Percentiles rank a stretch among this genome's conserved stretches.
phyloP scores from a whole-genome alignment of 2,113 vertebrate species.

The Oncorhynchus clarkii region DNA sequence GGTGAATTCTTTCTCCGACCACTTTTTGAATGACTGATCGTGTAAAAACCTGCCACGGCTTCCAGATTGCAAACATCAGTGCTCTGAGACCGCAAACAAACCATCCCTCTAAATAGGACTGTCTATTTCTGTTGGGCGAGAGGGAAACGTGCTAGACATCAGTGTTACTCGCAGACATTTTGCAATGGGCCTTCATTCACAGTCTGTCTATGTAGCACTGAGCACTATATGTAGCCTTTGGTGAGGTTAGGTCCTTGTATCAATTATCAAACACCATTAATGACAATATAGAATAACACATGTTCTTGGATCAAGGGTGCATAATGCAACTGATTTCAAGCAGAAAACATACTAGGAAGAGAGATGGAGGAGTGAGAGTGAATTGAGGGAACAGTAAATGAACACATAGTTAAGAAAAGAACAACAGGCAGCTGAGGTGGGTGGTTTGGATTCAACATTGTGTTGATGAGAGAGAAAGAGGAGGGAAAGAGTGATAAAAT shows the following conservation, averaged over 20 bases:
- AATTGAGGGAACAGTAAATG: no score
- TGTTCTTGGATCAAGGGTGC: no score
- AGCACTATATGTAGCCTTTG: no score
- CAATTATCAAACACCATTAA: no score
- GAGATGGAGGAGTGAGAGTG: not conserved
- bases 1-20: constrained; percentile 75
- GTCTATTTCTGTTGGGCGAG: constrained; percentile 78
- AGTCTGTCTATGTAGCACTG: constrained; percentile 12
- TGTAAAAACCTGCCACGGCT: constrained; percentile 79
- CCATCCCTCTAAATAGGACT: constrained; percentile 77
- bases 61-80: constrained; percentile 83
- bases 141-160: constrained; percentile 80
- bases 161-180: constrained; percentile 60
- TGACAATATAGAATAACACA: no score
- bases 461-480: no score
- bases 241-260: no score
- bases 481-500: no score
- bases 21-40: constrained; percentile 81
- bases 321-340: no score
- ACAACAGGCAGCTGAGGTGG: not conserved
- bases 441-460: not conserved
- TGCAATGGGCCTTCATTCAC: constrained; percentile 39
- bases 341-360: not conserved
- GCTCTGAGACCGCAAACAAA: constrained; percentile 75
- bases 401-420: no score